Percentiles rank a stretch among this genome's conserved stretches.
These are phyloP conservation scores for Eptatretus atami DNA, from an alignment of 2,797 vertebrate genomes.

Conservation along the genomic window DNA sequence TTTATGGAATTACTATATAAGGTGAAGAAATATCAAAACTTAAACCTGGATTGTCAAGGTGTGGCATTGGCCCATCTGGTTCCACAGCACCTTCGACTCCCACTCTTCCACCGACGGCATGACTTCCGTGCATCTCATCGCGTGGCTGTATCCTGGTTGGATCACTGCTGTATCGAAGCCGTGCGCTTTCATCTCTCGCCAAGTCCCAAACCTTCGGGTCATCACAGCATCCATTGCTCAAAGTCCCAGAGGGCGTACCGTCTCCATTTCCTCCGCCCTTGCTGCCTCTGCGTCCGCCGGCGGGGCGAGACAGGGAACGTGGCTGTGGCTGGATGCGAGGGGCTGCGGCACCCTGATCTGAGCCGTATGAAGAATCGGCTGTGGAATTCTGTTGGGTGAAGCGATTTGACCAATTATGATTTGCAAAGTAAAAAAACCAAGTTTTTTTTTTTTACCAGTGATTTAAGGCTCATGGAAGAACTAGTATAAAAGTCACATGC, in stretches of 20 bases:
- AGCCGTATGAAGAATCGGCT: constrained; percentile 1
- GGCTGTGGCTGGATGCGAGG: constrained; percentile 2
- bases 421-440: too few relatives aligned
- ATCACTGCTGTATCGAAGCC: constrained; percentile 2
- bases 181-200: neutral
- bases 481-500: too few relatives aligned
- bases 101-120: neutral
- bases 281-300: neutral
- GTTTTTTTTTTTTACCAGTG: too few relatives aligned
- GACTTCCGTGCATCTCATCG: neutral
- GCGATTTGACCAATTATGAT: too few relatives aligned
- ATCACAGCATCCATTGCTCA: neutral
- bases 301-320: constrained; percentile 5
- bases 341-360: constrained; percentile 4
- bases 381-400: too few relatives aligned
- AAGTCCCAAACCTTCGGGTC: neutral
- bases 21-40: too few relatives aligned
- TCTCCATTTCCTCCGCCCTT: neutral
- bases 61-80: neutral
- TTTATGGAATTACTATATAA: too few relatives aligned
- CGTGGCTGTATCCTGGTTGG: neutral
- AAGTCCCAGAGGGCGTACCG: neutral
- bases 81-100: neutral
- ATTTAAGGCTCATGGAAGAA: too few relatives aligned
- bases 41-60: constrained; percentile 3